Percentiles rank a stretch among this genome's conserved stretches.
These are phyloP conservation scores for Drosophila obscura DNA, from an alignment of 1,140 invertebrate genomes.

Conservation along the genomic window DNA sequence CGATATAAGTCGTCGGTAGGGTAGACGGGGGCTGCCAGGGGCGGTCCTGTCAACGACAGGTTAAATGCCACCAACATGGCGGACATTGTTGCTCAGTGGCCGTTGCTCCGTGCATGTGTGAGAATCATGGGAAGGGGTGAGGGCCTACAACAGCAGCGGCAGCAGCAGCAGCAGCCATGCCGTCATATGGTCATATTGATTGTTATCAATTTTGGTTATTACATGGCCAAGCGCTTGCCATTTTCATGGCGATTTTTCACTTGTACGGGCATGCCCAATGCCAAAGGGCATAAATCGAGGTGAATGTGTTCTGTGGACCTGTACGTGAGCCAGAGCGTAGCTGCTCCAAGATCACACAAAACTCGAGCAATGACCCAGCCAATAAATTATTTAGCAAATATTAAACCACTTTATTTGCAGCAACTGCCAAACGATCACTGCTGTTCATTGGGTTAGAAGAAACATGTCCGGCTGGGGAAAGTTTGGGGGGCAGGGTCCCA, in stretches of 20 bases:
- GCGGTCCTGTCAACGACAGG: conserved; percentile 73
- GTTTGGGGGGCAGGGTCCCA: no score
- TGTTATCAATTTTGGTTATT: conserved; percentile 81
- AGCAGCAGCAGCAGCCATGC: background rate
- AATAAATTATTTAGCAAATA: conserved; percentile 31
- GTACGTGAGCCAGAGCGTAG: background rate
- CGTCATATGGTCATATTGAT: conserved; percentile 75
- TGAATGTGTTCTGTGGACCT: conserved; percentile 9
- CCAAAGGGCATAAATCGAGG: conserved; percentile 28
- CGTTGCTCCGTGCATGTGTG: conserved; percentile 13
- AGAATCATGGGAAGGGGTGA: conserved; percentile 23
- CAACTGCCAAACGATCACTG: conserved; percentile 14
- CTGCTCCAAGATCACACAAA: background rate
- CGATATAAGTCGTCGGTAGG: conserved; percentile 48
- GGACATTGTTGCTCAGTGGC: conserved; percentile 10
- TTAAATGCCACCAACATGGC: conserved; percentile 68
- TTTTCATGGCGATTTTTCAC: conserved; percentile 74
- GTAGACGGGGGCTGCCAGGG: conserved; percentile 8
- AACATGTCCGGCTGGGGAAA: conserved; percentile 2
- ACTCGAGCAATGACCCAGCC: conserved; percentile 7
- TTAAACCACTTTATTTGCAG: conserved; percentile 19
- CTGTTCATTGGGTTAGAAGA: conserved; percentile 20
- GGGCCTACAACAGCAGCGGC: conserved; percentile 32
- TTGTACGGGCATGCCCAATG: conserved; percentile 38
- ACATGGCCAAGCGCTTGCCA: conserved; percentile 70